Conservation (phyloP, 2,113 vertebrate species). For the Sinocyclocheilus rhinocerous region DNA sequence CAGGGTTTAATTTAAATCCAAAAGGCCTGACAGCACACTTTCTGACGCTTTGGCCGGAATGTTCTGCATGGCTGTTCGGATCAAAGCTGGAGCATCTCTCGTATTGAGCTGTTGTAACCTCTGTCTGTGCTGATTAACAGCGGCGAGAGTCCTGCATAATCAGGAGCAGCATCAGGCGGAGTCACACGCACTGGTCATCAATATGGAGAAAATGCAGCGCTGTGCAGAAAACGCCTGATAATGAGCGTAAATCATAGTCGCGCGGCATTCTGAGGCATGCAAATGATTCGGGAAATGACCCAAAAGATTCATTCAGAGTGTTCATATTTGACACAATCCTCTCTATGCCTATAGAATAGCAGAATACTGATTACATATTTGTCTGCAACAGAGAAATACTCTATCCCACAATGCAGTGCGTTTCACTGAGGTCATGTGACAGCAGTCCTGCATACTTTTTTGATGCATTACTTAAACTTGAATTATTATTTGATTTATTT, state of each 20-base stretch:
- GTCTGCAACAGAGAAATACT: background rate
- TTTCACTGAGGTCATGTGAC: background rate
- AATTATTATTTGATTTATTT: background rate
- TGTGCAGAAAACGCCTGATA: slow-evolving; percentile 11
- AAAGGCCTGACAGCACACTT: slow-evolving; percentile 88
- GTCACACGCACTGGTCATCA: slow-evolving; percentile 52
- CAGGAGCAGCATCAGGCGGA: slow-evolving; percentile 71
- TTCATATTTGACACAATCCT: background rate
- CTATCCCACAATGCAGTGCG: background rate
- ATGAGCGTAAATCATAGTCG: background rate
- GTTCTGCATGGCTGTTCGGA: slow-evolving; percentile 87
- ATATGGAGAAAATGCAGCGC: slow-evolving; percentile 54
- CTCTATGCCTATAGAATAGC: background rate
- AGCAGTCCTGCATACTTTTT: background rate
- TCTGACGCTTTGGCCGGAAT: slow-evolving; percentile 73
- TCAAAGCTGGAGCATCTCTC: slow-evolving; percentile 89
- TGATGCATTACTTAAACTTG: background rate
- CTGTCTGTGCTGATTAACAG: slow-evolving; percentile 90
- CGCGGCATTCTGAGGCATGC: background rate
- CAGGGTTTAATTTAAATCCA: slow-evolving; percentile 85
- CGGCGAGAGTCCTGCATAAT: slow-evolving; percentile 85
- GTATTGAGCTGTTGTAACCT: slow-evolving; percentile 96
- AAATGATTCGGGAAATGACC: background rate
- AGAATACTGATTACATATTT: background rate
- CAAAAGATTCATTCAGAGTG: slow-evolving; percentile 8